Percentiles rank a stretch among this genome's conserved stretches.
These are phyloP conservation scores for Amyelois transitella DNA, from an alignment of 1,140 invertebrate genomes.

Conservation along the genomic window DNA sequence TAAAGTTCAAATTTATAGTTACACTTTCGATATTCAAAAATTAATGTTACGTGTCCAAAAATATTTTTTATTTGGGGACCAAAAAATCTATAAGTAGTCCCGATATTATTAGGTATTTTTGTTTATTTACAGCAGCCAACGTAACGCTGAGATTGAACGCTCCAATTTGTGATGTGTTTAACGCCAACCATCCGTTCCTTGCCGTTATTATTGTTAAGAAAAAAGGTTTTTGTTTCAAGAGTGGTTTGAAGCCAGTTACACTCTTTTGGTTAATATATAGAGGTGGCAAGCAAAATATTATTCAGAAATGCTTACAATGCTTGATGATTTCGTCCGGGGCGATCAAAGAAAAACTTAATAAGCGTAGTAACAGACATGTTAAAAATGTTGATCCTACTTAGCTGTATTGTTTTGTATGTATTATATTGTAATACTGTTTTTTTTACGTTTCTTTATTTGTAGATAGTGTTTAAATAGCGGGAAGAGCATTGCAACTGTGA, in stretches of 20 bases:
- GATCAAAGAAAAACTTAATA: background rate
- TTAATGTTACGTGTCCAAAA: no score
- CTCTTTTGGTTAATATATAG: background rate
- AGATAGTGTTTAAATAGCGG: no score
- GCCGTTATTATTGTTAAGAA: background rate
- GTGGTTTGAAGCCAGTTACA: background rate
- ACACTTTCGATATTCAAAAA: no score
- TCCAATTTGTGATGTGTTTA: background rate
- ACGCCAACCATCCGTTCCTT: constrained; percentile 10
- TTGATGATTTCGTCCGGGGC: background rate
- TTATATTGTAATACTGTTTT: background rate
- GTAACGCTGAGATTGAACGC: background rate
- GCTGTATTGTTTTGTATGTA: no score
- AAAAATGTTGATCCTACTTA: no score
- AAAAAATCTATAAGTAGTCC: no score
- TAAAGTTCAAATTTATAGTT: no score
- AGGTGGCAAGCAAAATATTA: background rate
- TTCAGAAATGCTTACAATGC: background rate
- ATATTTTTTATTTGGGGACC: no score
- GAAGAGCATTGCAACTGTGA: no score
- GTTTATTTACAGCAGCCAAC: background rate
- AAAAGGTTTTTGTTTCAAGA: background rate
- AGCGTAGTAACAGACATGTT: no score
- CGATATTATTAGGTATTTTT: no score
- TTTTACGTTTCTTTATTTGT: background rate